Conservation (phyloP, 2,888 invertebrate species). For the Peribatodes rhomboidaria region DNA sequence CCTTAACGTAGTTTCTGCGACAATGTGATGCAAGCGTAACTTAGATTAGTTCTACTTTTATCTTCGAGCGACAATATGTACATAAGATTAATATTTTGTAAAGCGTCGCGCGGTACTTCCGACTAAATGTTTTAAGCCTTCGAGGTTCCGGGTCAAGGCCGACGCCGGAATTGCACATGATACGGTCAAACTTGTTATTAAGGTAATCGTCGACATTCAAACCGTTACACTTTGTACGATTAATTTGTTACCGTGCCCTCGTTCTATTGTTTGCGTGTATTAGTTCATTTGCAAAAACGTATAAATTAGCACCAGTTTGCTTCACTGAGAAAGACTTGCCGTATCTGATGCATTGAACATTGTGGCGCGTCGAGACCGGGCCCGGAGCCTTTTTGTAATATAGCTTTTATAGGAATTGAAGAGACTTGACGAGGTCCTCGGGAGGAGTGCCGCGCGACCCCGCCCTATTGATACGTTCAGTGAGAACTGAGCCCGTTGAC, state of each 20-base stretch:
- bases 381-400: constrained; percentile 54
- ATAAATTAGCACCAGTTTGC: constrained; percentile 15
- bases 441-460: constrained; percentile 68
- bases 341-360: neutral
- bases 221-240: constrained; percentile 23
- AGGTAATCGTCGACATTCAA: constrained; percentile 38
- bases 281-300: constrained; percentile 19
- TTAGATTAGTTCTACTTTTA: constrained; percentile 80
- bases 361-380: constrained; percentile 19
- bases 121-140: constrained; percentile 47
- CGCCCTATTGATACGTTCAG: constrained; percentile 74
- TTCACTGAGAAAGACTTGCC: constrained; percentile 1
- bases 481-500: constrained; percentile 71
- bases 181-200: constrained; percentile 42
- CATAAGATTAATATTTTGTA: constrained; percentile 85
- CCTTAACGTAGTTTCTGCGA: constrained; percentile 33
- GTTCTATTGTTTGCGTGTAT: constrained; percentile 15
- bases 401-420: constrained; percentile 77
- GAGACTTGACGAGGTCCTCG: constrained; percentile 53
- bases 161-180: constrained; percentile 41
- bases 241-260: constrained; percentile 26
- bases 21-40: constrained; percentile 46
- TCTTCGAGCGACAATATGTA: constrained; percentile 87
- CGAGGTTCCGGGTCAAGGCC: constrained; percentile 46
- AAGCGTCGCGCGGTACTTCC: constrained; percentile 71